Base-by-base conservation (phyloP, 2,113 vertebrate species). In the Nettapus auritus region DNA sequence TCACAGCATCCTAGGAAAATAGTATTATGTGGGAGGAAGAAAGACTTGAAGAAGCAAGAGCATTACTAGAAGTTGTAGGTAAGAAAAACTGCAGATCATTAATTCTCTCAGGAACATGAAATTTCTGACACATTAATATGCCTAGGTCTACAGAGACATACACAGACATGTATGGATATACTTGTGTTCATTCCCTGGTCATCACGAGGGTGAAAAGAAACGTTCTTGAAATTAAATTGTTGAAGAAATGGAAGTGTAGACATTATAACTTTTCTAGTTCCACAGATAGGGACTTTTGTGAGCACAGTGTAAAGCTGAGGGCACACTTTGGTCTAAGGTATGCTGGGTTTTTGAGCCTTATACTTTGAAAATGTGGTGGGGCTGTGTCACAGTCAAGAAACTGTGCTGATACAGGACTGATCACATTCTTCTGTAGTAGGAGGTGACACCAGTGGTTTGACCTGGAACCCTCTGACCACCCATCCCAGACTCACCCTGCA, bases 1-100 rank as follows among this genome's bases (percentile, higher is more conserved):
- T 96, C 82, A 93, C 42, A 91, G 42, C 20, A 71, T 66, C 42
- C 48, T 69, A 66, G 93, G 73, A 88, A 96, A 94, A 95, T 64
- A 94, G 38, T 11, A 68, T 71, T 88, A 88, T 0, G 79, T 96
- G 79, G 92, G 91, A 88, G 71, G 82, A 89, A 94, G 59, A 83
- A 89, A 85, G 71, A 34, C 60, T 70, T 88, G 56, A 66, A 88
- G 56, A 82, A 93, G 25, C 19, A 88, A 42, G 48, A 79, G 66
- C 69, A 86, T 79, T 96, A 75, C 92, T 92, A 94, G 66, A 93
- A 88, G 38, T 74, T 57, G 88, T 93, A 84, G 80, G 85, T 0
- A 23, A 93, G 80, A 66, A 86, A 88, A 94, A 63, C 21, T 82
- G 36, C 31, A 76, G 33, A 84, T 79, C 9, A 67, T 60, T 92